Base-by-base conservation (phyloP, 2,113 vertebrate genomes). In the Mustelus asterias region DNA sequence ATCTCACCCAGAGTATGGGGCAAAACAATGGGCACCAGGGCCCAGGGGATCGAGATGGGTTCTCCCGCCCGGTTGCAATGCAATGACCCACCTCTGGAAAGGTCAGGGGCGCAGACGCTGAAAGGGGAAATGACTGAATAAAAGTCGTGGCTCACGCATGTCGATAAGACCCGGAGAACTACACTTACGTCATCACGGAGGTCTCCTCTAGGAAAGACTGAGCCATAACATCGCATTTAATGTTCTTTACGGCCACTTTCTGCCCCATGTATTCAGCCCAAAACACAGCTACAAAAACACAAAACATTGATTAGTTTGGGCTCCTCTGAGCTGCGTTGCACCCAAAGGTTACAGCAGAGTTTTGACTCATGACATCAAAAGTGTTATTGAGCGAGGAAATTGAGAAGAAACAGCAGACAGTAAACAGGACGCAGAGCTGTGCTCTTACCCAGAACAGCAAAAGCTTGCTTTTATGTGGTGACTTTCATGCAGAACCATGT, bases 171-270 rank as follows among this genome's bases (percentile, higher is more conserved):
- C 37, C 26, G 1, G 26, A 83, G 37, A 54, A 88, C 9, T 48
- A 88, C 18, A 96, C 98, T 98, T 97, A 99, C 99, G 99, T 99
- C 98, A 99, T 99, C 88, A 99, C 98, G 0, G 98, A 97, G 0
- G 99, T 99, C 97, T 99, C 98, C 0, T 98, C 96, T 0, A 99
- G 97, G 97, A 99, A 99, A 96, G 98, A 98, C 97, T 99, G 98
- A 70, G 99, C 98, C 0, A 98, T 99, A 69, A 99, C 98, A 0
- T 99, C 99, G 0, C 98, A 99, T 97, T 98, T 99, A 96, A 99
- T 98, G 96, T 98, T 99, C 97, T 99, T 99, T 96, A 99, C 98
- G 0, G 99, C 99, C 97, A 99, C 99, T 96, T 97, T 98, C 97
- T 98, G 98, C 80, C 98, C 98, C 97, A 98, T 98, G 76, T 99